These are phyloP conservation scores for Turritopsis dohrnii DNA, from an alignment of 30 jellyfish, hydroid and myxozoan species.

Conservation along the genomic window DNA sequence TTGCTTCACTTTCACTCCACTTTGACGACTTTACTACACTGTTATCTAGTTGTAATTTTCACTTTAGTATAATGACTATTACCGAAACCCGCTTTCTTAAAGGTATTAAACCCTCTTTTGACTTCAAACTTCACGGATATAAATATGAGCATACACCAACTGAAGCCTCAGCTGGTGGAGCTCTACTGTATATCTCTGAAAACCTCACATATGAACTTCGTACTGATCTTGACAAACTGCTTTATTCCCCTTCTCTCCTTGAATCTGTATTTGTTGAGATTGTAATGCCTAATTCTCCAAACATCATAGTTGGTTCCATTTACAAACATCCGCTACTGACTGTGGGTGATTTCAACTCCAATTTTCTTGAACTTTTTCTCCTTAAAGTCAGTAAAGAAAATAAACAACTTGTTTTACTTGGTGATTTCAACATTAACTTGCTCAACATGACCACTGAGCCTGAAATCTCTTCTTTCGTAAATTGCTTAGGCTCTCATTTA, in stretches of 20 bases:
- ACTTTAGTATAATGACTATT: slow-evolving; percentile 5
- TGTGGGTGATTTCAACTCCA: slow-evolving; percentile 13
- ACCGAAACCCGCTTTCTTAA: slow-evolving; percentile 1
- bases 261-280: slow-evolving; percentile 24
- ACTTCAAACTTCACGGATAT: neutral
- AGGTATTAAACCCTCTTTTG: slow-evolving; percentile 7
- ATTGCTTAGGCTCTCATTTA: too few species aligned
- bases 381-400: slow-evolving; percentile 6
- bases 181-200: slow-evolving; percentile 16
- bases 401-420: too few species aligned
- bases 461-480: too few species aligned
- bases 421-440: too few species aligned
- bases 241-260: slow-evolving; percentile 3
- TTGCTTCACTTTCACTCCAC: neutral
- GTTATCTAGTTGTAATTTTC: neutral
- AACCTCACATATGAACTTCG: slow-evolving; percentile 7
- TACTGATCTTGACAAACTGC: neutral
- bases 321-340: slow-evolving; percentile 25
- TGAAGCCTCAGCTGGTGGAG: slow-evolving; percentile 7
- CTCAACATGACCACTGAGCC: too few species aligned
- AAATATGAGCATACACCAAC: neutral
- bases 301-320: slow-evolving; percentile 22
- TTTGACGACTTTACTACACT: slow-evolving; percentile 6
- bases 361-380: neutral
- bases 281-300: neutral